These are phyloP conservation scores for Molothrus ater DNA, from an alignment of 2,797 vertebrate genomes.

Conservation along the genomic window DNA sequence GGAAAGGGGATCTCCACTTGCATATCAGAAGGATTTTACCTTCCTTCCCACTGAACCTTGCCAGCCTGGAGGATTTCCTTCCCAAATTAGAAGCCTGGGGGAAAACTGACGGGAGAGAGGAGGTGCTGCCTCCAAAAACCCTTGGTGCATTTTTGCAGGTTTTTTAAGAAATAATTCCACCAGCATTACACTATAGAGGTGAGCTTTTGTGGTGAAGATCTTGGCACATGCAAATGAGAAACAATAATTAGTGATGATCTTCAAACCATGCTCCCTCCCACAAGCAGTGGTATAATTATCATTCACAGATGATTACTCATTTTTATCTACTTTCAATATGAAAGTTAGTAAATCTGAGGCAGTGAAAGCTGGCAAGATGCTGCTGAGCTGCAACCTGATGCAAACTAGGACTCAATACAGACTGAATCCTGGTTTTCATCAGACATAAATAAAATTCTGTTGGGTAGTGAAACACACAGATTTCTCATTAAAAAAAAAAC, in stretches of 20 bases:
- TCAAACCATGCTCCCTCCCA: slow-evolving; percentile 46
- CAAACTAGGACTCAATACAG: background rate
- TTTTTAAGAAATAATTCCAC: background rate
- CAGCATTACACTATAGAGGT: background rate
- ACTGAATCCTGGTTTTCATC: background rate
- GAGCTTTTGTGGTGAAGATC: background rate
- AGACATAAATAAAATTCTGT: background rate
- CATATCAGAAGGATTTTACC: background rate
- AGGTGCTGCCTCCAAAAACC: background rate
- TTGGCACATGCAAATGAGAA: slow-evolving; percentile 29
- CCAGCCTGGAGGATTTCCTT: background rate
- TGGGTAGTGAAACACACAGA: background rate
- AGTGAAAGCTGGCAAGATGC: background rate
- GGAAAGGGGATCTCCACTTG: fast-evolving
- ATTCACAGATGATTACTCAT: slow-evolving; percentile 50
- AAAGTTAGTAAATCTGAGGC: slow-evolving; percentile 11
- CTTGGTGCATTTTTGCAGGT: background rate
- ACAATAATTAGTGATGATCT: slow-evolving; percentile 7
- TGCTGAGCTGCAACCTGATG: background rate
- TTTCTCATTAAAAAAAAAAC: background rate
- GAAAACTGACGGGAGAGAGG: background rate
- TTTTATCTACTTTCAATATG: slow-evolving; percentile 25
- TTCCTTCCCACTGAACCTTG: background rate
- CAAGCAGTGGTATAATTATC: slow-evolving; percentile 24
- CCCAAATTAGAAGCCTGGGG: background rate